Evolutionary conservation across 2,113 vertebrate species (phyloP), one percentile per base, ranked within the genome.

Genomic region (Heteronetta atricapilla): DNA sequence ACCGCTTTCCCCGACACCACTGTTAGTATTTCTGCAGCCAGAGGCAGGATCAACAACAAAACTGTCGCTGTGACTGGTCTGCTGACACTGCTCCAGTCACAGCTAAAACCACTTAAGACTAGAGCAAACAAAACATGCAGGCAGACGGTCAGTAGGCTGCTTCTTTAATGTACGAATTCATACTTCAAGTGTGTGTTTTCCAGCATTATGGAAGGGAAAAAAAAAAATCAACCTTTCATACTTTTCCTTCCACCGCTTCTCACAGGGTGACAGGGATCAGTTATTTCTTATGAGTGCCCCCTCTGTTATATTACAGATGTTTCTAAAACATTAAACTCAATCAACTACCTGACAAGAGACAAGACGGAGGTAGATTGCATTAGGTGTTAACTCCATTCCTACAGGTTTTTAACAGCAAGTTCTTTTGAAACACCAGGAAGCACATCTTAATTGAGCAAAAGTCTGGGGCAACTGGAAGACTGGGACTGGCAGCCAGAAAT

Each of bases 181-280:
- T 5, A 72, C 34, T 52, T 14, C n/a, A 34, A 42, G 34, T 21
- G 12, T 1, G 31, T 3, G 4, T 84, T 23, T 26, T 16, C 10
- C 23, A 56, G 6, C 2, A 25, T 5, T 40, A 52, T 0, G 0
- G 29, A 80, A 1, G 33, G 13, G 28, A 4, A 46, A 29, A 46
- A 58, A 68, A 34, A 5, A 2, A 33, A 11, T 6, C 34, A n/a
- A 34, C 28, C 4, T 16, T 70, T 82, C 29, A 46, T 38, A 5
- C 22, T 36, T 34, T 6, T 75, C 42, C 21, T 44, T 42, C n/a
- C 42, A 36, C 25, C 46, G 31, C 28, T 66, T 33, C 33, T 80
- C 31, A n/a, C 0, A 52, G 14, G 8, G 12, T 3, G 18, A 68
- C 8, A 14, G 26, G 50, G 69, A 22, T 13, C 0, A 3, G 15